These are phyloP conservation scores for Setipinna tenuifilis DNA, from an alignment of 2,797 vertebrate species.

Conservation along the genomic window DNA sequence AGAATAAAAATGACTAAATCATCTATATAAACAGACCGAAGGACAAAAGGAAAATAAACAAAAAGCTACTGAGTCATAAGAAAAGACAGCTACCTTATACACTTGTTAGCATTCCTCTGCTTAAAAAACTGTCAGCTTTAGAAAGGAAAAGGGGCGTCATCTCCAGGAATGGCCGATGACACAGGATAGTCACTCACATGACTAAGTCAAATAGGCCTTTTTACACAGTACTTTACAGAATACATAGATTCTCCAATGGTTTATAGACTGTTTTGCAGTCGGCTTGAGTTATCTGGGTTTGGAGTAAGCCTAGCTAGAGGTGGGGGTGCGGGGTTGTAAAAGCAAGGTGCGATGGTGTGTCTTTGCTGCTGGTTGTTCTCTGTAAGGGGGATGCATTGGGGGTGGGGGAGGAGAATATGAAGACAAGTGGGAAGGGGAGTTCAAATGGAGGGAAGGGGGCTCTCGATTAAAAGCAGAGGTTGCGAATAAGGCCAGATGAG, in stretches of 20 bases:
- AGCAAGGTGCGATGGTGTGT: conserved; percentile 73
- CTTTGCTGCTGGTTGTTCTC: conserved; percentile 99
- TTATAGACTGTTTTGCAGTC: too few species aligned
- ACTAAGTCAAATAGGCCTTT: background rate
- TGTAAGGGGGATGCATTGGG: conserved; percentile 78
- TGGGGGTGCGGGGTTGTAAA: background rate
- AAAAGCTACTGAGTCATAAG: background rate
- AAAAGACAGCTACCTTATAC: background rate
- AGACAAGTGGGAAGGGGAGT: conserved; percentile 57
- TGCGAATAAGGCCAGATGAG: conserved; percentile 88
- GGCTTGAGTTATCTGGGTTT: background rate
- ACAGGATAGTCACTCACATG: background rate
- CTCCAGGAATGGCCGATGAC: background rate
- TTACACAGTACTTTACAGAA: background rate
- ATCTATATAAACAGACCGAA: background rate
- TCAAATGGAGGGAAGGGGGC: conserved; percentile 53
- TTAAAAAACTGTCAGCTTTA: conserved; percentile 16
- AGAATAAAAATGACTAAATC: background rate
- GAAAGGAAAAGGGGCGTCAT: conserved; percentile 17
- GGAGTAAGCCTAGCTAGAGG: background rate
- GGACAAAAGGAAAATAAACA: background rate
- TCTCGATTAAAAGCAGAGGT: conserved; percentile 83
- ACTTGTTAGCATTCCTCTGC: background rate
- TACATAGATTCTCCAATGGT: background rate
- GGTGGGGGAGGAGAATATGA: conserved; percentile 52